Conservation (phyloP, 2,113 vertebrate genomes). For the Neofelis nebulosa region DNA sequence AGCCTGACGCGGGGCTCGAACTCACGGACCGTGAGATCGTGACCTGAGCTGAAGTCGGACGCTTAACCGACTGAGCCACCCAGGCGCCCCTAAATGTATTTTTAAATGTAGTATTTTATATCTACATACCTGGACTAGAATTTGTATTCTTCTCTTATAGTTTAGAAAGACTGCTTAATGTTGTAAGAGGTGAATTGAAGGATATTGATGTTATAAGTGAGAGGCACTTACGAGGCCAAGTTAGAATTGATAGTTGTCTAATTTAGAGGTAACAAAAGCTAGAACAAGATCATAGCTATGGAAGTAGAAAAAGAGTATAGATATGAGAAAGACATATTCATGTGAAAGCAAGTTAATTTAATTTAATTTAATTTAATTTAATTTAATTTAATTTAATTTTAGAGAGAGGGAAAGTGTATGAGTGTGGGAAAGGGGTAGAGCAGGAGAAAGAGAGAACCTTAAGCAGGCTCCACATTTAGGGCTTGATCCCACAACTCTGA, state of each 20-base stretch:
- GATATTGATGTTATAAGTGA: conserved; percentile 10
- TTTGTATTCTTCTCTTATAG: conserved; percentile 5
- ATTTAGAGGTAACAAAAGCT: not conserved
- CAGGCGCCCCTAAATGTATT: not conserved
- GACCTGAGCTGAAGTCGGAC: no score
- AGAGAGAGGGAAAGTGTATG: no score
- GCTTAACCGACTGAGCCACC: no score
- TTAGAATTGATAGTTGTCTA: not conserved
- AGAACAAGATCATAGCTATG: not conserved
- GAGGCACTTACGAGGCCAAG: not conserved
- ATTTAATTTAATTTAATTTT: no score
- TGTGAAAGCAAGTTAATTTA: not conserved
- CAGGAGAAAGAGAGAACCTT: no score
- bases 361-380: no score
- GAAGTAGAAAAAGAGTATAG: not conserved
- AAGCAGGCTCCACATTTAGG: no score
- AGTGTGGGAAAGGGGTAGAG: no score
- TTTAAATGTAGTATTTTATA: not conserved
- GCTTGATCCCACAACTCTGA: no score
- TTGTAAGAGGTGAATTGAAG: not conserved
- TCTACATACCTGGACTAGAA: not conserved
- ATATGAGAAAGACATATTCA: not conserved
- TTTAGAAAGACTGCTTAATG: conserved; percentile 39
- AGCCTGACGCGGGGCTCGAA: no score
- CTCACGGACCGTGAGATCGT: no score